Evolutionary conservation across 2,113 vertebrate species (phyloP).

Genomic region (Petaurus breviceps): DNA sequence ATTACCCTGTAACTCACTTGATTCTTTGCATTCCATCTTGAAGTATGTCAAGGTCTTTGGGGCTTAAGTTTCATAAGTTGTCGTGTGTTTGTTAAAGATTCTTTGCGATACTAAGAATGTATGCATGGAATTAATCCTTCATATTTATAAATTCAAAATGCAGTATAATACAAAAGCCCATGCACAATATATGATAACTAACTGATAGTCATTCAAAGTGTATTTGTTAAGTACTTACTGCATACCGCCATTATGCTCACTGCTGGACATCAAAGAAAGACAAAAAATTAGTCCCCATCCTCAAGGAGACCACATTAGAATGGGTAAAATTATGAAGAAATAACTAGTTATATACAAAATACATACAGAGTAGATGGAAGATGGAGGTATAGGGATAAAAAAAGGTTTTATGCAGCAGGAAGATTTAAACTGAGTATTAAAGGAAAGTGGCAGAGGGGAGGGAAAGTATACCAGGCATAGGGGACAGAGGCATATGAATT

Average conservation of each 20-base stretch:
- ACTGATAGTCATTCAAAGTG: not conserved
- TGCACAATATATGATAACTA: not conserved
- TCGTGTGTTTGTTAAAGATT: constrained; percentile 44
- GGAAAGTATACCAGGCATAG: not conserved
- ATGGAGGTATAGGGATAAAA: not conserved
- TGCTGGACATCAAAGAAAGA: not conserved
- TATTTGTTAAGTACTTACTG: not conserved
- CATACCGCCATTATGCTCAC: not conserved
- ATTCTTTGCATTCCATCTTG: constrained; percentile 63
- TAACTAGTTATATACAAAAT: not conserved
- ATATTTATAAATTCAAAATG: not conserved
- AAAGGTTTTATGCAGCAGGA: not conserved
- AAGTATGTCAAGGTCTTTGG: constrained; percentile 40
- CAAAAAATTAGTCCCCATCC: not conserved
- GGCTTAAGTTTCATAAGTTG: constrained; percentile 45
- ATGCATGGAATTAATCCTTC: not conserved
- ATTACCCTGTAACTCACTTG: constrained; percentile 68
- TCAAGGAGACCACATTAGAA: not conserved
- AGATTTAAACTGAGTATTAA: not conserved
- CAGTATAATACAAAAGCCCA: not conserved
- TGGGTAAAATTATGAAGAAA: not conserved
- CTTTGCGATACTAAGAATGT: not conserved
- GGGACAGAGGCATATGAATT: not conserved
- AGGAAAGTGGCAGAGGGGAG: not conserved
- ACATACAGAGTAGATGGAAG: not conserved